Base-by-base conservation (phyloP, 2,113 vertebrate species). In the Tringa solitaria region DNA sequence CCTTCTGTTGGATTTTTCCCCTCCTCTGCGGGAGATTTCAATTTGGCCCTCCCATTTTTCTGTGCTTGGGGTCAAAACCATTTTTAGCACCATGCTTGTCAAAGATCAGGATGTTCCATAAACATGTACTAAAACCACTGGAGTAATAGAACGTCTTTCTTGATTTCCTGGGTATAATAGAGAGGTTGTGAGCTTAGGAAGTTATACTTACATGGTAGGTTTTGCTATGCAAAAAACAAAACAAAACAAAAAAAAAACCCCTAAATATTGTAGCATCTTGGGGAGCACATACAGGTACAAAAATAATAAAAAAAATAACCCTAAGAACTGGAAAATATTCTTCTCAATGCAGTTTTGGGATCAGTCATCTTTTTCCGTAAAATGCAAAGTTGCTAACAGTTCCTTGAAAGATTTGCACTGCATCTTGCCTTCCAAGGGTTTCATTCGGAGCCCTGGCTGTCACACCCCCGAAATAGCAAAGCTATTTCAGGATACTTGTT, bases 401-500 rank as follows among this genome's bases (percentile, higher is more conserved):
- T 78, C 61, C 78, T 87, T 95, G 81, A 81, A 91, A 94, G 74
- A 65, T 79, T 64, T 91, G 48, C 32, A 28, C 84, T 50, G 16
- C 46, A 32, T 86, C 43, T 84, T 91, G 65, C 57, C 74, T 91
- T 92, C 32, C 53, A 61, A 76, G 33, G 57, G 33, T 87, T 83
- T 91, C 22, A 8, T 53, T 87, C 78, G 89, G 24, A 92, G 35
- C 82, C n/a, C 33, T 92, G 93, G 64, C 51, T 89, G 53, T 69
- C 77, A 64, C 63, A 76, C 57, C 48, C 51, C 87, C 95, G 90
- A 92, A 93, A 93, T 59, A 96, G 67, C 50, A 88, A 53, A 45
- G 46, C 82, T 96, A 28, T 93, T 94, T 78, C 80, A 61, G 79
- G 41, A 57, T 87, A 82, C 84, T 89, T 90, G 86, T 93, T 83